Percentiles rank a stretch among this genome's conserved stretches.
Evolutionary conservation across 2,797 vertebrate genomes (phyloP).

Genomic region (Natrix natrix): DNA sequence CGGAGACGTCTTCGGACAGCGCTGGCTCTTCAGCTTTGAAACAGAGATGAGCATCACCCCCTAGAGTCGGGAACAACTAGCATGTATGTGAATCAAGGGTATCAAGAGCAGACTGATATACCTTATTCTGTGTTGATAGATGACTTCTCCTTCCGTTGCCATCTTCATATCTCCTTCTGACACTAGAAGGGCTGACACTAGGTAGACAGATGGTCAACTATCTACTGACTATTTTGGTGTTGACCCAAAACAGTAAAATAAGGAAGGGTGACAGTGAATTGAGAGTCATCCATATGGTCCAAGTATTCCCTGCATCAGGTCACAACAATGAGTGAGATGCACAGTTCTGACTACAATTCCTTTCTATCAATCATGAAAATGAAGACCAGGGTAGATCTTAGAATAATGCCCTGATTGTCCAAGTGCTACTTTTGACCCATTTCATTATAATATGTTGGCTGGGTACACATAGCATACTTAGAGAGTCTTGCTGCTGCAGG

Average conservation of each 20-base stretch:
- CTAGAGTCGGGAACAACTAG: too few species aligned
- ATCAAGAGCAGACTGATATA: not conserved
- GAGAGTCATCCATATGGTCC: not conserved
- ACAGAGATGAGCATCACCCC: too few species aligned
- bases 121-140: not conserved
- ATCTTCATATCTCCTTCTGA: not conserved
- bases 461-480: not conserved
- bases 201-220: not conserved
- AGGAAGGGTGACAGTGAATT: not conserved
- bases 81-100: too few species aligned
- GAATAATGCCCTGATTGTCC: not conserved
- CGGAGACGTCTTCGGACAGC: too few species aligned
- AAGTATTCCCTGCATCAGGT: not conserved
- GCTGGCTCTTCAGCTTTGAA: too few species aligned
- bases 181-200: not conserved
- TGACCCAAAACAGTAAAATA: not conserved
- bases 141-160: not conserved
- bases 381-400: not conserved
- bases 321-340: not conserved
- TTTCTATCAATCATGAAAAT: not conserved
- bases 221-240: not conserved
- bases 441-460: not conserved
- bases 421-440: not conserved
- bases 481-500: not conserved
- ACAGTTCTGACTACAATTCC: not conserved